Evolutionary conservation across 2,888 invertebrate genomes (phyloP), one percentile per base, ranked within the genome.

Genomic region (Rhogogaster chlorosoma): DNA sequence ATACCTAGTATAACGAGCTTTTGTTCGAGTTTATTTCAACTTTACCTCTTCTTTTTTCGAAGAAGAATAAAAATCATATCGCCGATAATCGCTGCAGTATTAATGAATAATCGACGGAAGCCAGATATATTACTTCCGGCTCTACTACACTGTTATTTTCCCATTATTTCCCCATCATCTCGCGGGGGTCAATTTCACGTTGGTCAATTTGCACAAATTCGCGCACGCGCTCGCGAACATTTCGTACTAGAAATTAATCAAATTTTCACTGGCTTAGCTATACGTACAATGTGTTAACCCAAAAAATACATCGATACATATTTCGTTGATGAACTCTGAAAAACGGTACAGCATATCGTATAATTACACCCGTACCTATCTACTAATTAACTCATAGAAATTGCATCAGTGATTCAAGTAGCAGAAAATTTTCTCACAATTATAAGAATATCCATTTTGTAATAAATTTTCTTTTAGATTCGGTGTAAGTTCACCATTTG

Each of bases 141-240:
- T 73, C 26, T 38, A 42, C 71, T 42, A 26, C 71, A 22, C 71
- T 42, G 77, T 77, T 53, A 53, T 77, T 77, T 53, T 77, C 53
- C 77, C 77, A 77, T 77, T 53, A 77, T 77, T n/a, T 53, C 53
- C 77, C 77, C 77, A 77, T 77, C 77, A 49, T 53, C 53, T 49
- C 18, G 9, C 77, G 15, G 49, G 77, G 77, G 77, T 77, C 53
- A 49, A 77, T 77, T 77, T 53, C 53, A 49, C 53, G 53, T 73
- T 73, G 71, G 71, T 42, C 71, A 73, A 73, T 73, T 73, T 73
- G 42, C 71, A 73, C 71, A 73, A 73, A 73, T 73, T 29, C 71
- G 71, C 71, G 71, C 71, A 73, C 42, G 38, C 71, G 71, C 71
- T 42, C 1, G 10, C 71, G 22, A 18, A 73, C 38, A 29, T 32